Conservation (phyloP, 2,797 vertebrate species). For the Rachycentron canadum region DNA sequence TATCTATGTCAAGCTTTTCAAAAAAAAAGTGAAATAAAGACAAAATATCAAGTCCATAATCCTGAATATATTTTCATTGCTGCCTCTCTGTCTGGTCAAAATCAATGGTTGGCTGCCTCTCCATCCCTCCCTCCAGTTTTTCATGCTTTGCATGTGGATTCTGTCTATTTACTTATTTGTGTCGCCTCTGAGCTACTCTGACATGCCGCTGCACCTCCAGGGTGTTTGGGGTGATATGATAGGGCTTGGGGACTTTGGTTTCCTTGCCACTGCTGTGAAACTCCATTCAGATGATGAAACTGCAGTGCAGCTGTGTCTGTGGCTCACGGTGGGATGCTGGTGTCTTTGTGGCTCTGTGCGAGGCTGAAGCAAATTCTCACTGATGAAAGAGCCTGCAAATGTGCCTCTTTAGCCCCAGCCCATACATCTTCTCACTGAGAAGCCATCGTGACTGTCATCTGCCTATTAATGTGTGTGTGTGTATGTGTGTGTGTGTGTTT, state of each 20-base stretch:
- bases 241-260: constrained; percentile 69
- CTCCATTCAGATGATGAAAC: constrained; percentile 83
- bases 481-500: constrained; percentile 43
- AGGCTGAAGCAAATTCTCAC: constrained; percentile 67
- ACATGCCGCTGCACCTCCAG: constrained; percentile 66
- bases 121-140: constrained; percentile 43
- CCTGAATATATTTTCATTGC: constrained; percentile 28
- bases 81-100: constrained; percentile 37
- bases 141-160: constrained; percentile 62
- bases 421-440: constrained; percentile 65
- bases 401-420: constrained; percentile 66
- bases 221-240: constrained; percentile 63
- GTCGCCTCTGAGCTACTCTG: constrained; percentile 51
- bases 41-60: constrained; percentile 40
- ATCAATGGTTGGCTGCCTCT: constrained; percentile 44
- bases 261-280: constrained; percentile 79
- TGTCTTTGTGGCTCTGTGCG: constrained; percentile 68
- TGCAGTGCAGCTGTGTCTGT: constrained; percentile 70
- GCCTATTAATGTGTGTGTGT: constrained; percentile 22
- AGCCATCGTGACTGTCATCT: constrained; percentile 55
- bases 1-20: constrained; percentile 19
- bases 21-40: constrained; percentile 27
- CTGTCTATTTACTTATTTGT: constrained; percentile 67
- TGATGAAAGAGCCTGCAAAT: constrained; percentile 83
- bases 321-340: constrained; percentile 76